Evolutionary conservation across 2,113 vertebrate species (phyloP), one percentile per base, ranked within the genome.

Genomic region (Tursiops truncatus): DNA sequence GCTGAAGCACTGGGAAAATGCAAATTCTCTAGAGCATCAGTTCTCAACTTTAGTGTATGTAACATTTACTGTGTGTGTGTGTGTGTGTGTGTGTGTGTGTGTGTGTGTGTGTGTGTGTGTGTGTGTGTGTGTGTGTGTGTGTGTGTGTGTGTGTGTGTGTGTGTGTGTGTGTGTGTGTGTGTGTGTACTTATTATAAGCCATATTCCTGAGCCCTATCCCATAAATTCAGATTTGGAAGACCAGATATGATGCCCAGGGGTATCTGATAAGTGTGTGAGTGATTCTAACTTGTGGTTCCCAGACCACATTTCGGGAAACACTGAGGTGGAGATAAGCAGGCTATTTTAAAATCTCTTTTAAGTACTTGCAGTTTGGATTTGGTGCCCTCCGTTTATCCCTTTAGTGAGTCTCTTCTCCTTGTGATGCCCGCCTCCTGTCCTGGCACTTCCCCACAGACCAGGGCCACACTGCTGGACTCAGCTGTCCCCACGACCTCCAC

Each of bases 381-480:
- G 38, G 47, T 47, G 6, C 8, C 33, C 12, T 92, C 21, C 28
- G 3, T 62, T 10, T 62, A 50, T 60, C 31, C 65, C 23, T 41
- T 63, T 21, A 28, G 17, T 41, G 26, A 62, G 21, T 33, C 15
- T 83, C 38, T 53, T 76, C 91, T 89, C 56, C 67, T 36, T 53
- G 26, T 36, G 63, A 21, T 33, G 21, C 28, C 28, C 0, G 0
- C 8, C 26, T 36, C 5, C 18, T 5, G 9, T n/a, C 70, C 56
- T 33, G 13, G 44, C 2, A 2, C 26, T 2, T 6, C 6, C 1
- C 31, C 1, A 4, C 0, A 2, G 18, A 20, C 4, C 23, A 13
- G 17, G 18, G 31, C n/a, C 60, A 4, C 1, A 0, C 20, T n/a
- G 15, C 28, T 65, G 67, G 20, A 53, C 76, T 82, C n/a, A 13